Percentiles rank a stretch among this genome's conserved stretches.
phyloP scores from a whole-genome alignment of 1,140 invertebrate genomes.

The Drosophila rufa region DNA sequence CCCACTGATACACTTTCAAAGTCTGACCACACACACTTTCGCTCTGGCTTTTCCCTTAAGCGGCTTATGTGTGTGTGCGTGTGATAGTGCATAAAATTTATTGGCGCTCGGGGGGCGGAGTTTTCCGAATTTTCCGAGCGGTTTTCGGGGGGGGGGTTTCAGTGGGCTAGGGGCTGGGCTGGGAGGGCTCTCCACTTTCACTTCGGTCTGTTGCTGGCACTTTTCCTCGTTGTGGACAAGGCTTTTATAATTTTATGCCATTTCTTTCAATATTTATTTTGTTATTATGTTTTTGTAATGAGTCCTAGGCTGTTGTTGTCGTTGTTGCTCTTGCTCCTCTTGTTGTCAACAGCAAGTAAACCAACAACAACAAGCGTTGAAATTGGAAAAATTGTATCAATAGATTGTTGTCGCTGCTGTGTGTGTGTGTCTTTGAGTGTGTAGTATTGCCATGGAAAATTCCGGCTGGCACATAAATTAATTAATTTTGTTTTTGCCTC shows the following conservation, averaged over 20 bases:
- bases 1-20: constrained; percentile 48
- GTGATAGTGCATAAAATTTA: constrained; percentile 81
- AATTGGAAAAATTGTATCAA: constrained; percentile 80
- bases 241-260: constrained; percentile 83
- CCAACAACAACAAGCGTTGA: constrained; percentile 63
- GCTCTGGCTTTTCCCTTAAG: constrained; percentile 48
- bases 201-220: constrained; percentile 59
- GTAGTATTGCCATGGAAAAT: constrained; percentile 77
- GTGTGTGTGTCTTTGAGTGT: constrained; percentile 30
- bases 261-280: constrained; percentile 83
- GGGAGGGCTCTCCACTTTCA: constrained; percentile 27
- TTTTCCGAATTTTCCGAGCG: constrained; percentile 2
- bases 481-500: constrained; percentile 78
- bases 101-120: constrained; percentile 70
- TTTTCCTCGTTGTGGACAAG: constrained; percentile 50
- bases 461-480: constrained; percentile 76
- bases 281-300: constrained; percentile 83
- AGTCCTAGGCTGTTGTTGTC: constrained; percentile 40
- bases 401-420: constrained; percentile 52
- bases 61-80: constrained; percentile 66
- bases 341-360: constrained; percentile 38
- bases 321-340: constrained; percentile 36
- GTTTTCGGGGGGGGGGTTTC: background rate
- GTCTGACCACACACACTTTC: constrained; percentile 51
- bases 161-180: background rate